These are phyloP conservation scores for Ophion obscuratus DNA, from an alignment of 2,888 invertebrate species.

Conservation along the genomic window DNA sequence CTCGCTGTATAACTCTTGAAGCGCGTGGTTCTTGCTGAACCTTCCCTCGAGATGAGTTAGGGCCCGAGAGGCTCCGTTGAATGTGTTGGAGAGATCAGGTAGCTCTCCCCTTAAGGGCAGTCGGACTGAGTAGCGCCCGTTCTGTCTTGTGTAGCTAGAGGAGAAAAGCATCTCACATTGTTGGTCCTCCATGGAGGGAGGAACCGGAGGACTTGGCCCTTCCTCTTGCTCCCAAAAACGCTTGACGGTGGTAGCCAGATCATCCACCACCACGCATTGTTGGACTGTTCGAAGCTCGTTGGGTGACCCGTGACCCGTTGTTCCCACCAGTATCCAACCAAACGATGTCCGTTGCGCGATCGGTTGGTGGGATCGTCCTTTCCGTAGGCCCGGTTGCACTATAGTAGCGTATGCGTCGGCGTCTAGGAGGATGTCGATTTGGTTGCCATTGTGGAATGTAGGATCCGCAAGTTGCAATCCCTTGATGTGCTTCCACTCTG, in stretches of 20 bases:
- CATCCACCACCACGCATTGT: background rate
- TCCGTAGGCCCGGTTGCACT: slow-evolving; percentile 16
- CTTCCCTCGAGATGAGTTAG: slow-evolving; percentile 33
- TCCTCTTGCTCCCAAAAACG: slow-evolving; percentile 61
- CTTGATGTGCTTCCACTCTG: slow-evolving; percentile 29
- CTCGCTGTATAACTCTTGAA: background rate
- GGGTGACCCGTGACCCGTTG: background rate
- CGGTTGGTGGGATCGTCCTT: background rate
- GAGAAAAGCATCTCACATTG: slow-evolving; percentile 59
- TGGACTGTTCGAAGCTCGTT: background rate
- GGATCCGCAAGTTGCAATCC: slow-evolving; percentile 39
- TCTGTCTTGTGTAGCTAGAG: background rate
- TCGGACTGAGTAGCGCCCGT: slow-evolving; percentile 55
- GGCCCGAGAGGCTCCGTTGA: background rate
- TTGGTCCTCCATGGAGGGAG: slow-evolving; percentile 18
- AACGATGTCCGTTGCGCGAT: slow-evolving; percentile 45
- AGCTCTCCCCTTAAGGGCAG: slow-evolving; percentile 38
- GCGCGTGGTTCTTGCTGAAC: background rate
- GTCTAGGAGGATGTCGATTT: slow-evolving; percentile 42
- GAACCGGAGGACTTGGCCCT: background rate
- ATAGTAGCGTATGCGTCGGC: slow-evolving; percentile 28
- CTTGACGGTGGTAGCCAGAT: background rate
- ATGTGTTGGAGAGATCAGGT: background rate
- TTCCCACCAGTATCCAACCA: slow-evolving; percentile 47
- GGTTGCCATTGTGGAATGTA: slow-evolving; percentile 10